Evolutionary conservation across 1,140 invertebrate species (phyloP).

Genomic region (Cepaea nemoralis): DNA sequence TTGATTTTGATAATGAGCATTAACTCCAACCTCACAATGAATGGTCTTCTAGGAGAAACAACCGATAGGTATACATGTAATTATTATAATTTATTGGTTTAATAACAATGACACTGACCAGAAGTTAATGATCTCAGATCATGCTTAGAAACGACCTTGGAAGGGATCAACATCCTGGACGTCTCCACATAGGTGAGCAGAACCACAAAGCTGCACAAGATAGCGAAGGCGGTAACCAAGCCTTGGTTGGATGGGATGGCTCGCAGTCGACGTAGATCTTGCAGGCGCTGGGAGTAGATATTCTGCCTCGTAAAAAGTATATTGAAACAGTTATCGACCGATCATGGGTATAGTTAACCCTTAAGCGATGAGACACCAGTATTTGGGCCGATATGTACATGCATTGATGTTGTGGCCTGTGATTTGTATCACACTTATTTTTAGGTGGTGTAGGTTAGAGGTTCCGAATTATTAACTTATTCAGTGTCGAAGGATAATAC

Average conservation of each 20-base stretch:
- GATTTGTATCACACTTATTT: too few species aligned
- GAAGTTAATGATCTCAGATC: constrained; percentile 15
- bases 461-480: too few species aligned
- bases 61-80: too few species aligned
- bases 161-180: constrained; percentile 25
- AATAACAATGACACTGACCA: constrained; percentile 3
- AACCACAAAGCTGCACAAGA: background rate
- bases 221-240: constrained; percentile 13
- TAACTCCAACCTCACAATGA: too few species aligned
- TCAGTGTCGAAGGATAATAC: too few species aligned
- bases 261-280: background rate
- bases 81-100: too few species aligned
- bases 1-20: too few species aligned
- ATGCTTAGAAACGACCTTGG: constrained; percentile 12
- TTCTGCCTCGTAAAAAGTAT: background rate
- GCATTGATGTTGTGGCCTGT: background rate
- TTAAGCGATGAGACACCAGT: background rate
- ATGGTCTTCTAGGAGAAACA: too few species aligned
- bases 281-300: background rate
- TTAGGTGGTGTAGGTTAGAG: too few species aligned
- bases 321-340: background rate
- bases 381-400: background rate
- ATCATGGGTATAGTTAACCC: background rate
- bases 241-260: constrained; percentile 4
- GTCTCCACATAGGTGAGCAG: constrained; percentile 22